Evolutionary conservation across 2,888 invertebrate genomes (phyloP).

Genomic region (Dryobota labecula): DNA sequence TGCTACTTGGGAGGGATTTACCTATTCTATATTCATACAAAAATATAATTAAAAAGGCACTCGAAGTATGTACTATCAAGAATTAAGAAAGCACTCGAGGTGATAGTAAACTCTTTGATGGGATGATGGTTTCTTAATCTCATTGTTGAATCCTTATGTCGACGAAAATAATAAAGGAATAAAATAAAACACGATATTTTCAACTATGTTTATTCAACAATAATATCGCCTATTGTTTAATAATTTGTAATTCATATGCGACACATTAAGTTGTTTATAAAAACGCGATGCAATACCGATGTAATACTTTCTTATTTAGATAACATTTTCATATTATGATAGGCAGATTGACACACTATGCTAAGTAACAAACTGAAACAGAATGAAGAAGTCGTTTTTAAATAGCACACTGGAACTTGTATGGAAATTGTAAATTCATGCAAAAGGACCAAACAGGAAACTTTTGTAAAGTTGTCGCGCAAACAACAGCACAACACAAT

Average conservation of each 20-base stretch:
- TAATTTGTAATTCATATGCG: slow-evolving; percentile 50
- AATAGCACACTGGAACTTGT: neutral
- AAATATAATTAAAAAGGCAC: no score
- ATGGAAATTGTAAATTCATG: neutral
- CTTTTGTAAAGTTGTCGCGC: neutral
- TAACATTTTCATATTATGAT: slow-evolving; percentile 23
- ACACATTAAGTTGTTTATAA: slow-evolving; percentile 62
- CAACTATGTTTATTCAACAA: slow-evolving; percentile 79
- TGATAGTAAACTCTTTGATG: neutral
- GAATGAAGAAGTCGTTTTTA: neutral
- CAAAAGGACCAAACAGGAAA: slow-evolving; percentile 2
- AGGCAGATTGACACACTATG: slow-evolving; percentile 1
- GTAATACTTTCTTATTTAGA: slow-evolving; percentile 20
- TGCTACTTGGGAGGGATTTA: no score
- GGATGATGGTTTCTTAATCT: no score
- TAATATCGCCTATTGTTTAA: slow-evolving; percentile 65
- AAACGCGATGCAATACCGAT: slow-evolving; percentile 36
- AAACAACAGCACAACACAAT: slow-evolving; percentile 27
- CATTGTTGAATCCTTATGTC: neutral
- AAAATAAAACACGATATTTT: slow-evolving; percentile 48
- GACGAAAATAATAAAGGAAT: neutral
- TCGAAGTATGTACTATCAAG: no score
- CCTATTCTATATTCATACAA: neutral
- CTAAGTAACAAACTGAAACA: slow-evolving; percentile 6
- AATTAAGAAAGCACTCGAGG: neutral